Evolutionary conservation across 2,888 invertebrate genomes (phyloP), one percentile per base, ranked within the genome.

Genomic region (Acleris literana): DNA sequence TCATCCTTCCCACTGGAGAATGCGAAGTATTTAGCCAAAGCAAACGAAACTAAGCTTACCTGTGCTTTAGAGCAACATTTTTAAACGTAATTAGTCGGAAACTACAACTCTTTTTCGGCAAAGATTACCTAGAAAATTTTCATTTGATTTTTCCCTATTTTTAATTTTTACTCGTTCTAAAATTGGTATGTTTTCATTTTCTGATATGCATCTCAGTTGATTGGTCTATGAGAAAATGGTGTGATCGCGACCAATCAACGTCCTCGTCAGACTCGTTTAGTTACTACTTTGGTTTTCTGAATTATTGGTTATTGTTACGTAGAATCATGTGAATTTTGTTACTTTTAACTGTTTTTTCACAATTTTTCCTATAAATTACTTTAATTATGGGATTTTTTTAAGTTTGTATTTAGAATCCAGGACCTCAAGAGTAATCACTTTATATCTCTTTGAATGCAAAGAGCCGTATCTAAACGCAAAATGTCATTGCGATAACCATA

Each of bases 71-170:
- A 82, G 74, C 74, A 81, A 77, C 82, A 82, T 88, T 82, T 73
- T 82, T 69, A 65, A 73, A 77, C 78, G 73, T 79, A 81, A 80
- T 71, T 79, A 72, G 69, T 69, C 73, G 69, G 72, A 71, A 77
- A 72, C 73, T 77, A 72, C 77, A 74, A 79, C 80, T 80, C 80
- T 78, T 72, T 82, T 84, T 81, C 79, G 78, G 81, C 80, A 81
- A 75, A 81, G 76, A 79, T 74, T 80, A 82, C 80, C 79, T 82
- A 79, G 76, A 77, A 79, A 79, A 78, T 80, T 83, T 83, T 78
- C 76, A 77, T 79, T 76, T 72, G 76, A 78, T 81, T 79, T 85
- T 86, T 84, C 81, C 80, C 76, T 85, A 82, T 81, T 85, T 84
- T 83, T 77, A 79, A 77, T 84, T 83, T 81, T 79, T 78, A 69